Evolutionary conservation across 2,113 vertebrate genomes (phyloP), one percentile per base, ranked within the genome.

Genomic region (Delphinapterus leucas): DNA sequence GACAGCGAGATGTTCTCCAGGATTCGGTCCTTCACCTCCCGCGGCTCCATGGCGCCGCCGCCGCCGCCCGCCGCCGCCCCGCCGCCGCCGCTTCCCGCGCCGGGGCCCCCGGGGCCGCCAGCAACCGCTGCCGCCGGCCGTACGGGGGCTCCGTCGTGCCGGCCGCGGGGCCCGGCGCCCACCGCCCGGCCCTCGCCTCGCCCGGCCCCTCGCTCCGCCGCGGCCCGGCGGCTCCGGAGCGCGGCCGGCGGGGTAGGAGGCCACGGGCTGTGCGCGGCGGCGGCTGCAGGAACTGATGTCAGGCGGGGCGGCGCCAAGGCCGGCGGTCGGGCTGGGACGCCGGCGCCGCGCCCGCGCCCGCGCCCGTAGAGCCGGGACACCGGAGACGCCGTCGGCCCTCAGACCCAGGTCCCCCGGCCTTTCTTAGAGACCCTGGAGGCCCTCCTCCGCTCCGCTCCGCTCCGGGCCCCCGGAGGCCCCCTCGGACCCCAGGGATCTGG

Each of bases 1-100:
- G 99, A 99, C 88, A 99, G 97, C 21, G 99, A 99, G 97, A 99
- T 99, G 98, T 99, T 99, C 98, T 99, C 99, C 98, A 99, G 97
- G 98, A 99, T 99, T 94, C 99, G 99, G 98, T 99, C 99, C 98
- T 99, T 99, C 93, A 99, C 99, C 99, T 99, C 99, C 49, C 99
- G 99, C 90, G 99, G 99, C 98, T 99, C 99, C 99, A 99, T 99
- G 97, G 97, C 97, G 83, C 90, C 80, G 76, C 93, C 96, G 77
- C 63, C 84, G 26, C 85, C 68, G 53, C 88, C 49, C 47, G 38
- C 49, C 67, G 53, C 87, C 97, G 76, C 93, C 90, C 86, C 94
- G 91, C 97, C 97, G 95, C 97, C 97, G 97, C 93, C 93, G 94
- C 95, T 97, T 98, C 97, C 97, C 83, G 70, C 98, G 95, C 97